These are phyloP conservation scores for Sisor rabdophorus DNA, from an alignment of 2,113 vertebrate species.

Conservation along the genomic window DNA sequence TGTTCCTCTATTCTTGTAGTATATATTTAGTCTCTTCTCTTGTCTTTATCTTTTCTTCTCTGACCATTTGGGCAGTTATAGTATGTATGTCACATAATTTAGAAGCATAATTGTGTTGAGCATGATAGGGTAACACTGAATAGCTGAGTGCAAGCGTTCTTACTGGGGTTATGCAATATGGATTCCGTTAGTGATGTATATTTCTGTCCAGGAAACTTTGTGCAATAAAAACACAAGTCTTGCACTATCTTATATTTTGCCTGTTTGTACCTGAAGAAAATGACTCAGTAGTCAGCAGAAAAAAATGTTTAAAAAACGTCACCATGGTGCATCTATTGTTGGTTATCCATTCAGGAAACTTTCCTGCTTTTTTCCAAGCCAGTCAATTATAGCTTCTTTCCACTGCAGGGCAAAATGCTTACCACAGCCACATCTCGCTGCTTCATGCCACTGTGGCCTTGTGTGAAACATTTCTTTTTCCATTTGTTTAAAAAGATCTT, in stretches of 20 bases:
- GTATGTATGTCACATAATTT: constrained; percentile 22
- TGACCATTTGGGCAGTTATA: neutral
- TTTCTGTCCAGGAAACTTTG: constrained; percentile 8
- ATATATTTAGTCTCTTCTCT: too few relatives aligned
- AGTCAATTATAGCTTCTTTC: constrained; percentile 13
- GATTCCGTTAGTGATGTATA: constrained; percentile 8
- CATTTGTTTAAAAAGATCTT: neutral
- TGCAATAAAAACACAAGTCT: neutral
- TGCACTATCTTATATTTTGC: neutral
- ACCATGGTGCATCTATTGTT: neutral
- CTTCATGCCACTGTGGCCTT: constrained; percentile 3
- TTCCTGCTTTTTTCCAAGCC: neutral
- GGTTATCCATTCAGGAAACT: constrained; percentile 11
- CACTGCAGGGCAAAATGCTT: neutral
- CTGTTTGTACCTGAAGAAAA: neutral
- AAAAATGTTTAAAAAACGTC: neutral
- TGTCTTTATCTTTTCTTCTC: neutral
- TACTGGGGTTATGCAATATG: constrained; percentile 34
- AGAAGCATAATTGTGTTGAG: neutral
- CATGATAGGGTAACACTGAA: constrained; percentile 47
- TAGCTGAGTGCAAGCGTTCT: constrained; percentile 47
- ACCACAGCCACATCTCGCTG: constrained; percentile 16
- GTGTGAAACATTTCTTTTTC: neutral
- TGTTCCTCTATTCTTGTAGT: too few relatives aligned
- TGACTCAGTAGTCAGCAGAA: neutral